Conservation (phyloP, 2,888 invertebrate genomes). For the Periphyllus acericola region DNA sequence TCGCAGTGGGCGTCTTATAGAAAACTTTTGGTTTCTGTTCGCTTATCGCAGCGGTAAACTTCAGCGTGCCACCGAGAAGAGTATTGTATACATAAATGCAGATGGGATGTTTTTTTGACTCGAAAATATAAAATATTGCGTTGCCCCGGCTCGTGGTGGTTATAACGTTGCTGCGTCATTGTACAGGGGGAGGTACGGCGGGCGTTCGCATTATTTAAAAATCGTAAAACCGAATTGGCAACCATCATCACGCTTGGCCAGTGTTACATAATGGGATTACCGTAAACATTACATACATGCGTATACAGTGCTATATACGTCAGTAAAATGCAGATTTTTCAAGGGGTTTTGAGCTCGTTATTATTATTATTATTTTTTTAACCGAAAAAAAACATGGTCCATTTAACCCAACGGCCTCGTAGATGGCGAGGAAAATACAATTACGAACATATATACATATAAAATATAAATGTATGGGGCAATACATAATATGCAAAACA, state of each 20-base stretch:
- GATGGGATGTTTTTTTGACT: slow-evolving; percentile 39
- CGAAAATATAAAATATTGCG: slow-evolving; percentile 40
- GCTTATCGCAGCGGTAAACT: slow-evolving; percentile 25
- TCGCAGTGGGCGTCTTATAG: background rate
- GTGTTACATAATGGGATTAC: slow-evolving; percentile 54
- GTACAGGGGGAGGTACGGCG: background rate
- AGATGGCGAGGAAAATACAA: slow-evolving; percentile 11
- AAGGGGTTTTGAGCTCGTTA: slow-evolving; percentile 40
- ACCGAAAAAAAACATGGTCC: slow-evolving; percentile 43
- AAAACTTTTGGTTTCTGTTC: slow-evolving; percentile 41
- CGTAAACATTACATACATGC: slow-evolving; percentile 48
- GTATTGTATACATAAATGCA: background rate
- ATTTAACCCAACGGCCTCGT: slow-evolving; percentile 38
- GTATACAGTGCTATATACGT: background rate
- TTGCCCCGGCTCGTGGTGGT: background rate
- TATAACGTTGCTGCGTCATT: background rate
- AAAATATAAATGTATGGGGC: background rate
- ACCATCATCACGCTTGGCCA: slow-evolving; percentile 56
- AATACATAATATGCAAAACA: slow-evolving; percentile 43
- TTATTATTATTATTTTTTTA: slow-evolving; percentile 46
- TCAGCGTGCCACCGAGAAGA: background rate
- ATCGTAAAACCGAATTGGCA: slow-evolving; percentile 48
- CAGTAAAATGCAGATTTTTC: slow-evolving; percentile 44
- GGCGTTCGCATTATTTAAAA: slow-evolving; percentile 38
- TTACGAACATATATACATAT: slow-evolving; percentile 16